Conservation (phyloP, 2,113 vertebrate species). For the Ceyx cyanopectus region DNA sequence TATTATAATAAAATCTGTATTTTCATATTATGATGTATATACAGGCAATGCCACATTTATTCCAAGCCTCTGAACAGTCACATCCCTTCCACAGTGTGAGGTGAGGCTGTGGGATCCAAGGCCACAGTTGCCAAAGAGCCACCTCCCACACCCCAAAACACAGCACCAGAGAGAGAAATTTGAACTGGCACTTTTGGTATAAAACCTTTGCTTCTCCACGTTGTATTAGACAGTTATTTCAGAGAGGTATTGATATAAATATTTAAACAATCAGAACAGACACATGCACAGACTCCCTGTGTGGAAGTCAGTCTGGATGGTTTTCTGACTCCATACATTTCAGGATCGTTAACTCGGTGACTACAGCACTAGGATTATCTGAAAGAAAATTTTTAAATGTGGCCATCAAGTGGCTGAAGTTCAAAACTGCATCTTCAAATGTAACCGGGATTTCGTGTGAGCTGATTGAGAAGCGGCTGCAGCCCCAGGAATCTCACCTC, state of each 20-base stretch:
- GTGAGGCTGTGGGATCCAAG: background rate
- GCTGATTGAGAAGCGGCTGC: background rate
- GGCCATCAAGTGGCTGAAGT: conserved; percentile 60
- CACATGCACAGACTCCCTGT: background rate
- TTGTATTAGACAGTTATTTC: background rate
- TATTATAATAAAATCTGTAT: background rate
- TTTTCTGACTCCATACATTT: background rate
- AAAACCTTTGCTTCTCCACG: background rate
- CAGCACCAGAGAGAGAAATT: background rate
- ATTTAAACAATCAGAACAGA: background rate
- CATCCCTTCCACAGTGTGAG: rapidly evolving
- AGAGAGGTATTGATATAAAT: background rate
- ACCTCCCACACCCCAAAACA: background rate
- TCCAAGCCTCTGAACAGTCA: background rate
- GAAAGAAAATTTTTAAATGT: conserved; percentile 26
- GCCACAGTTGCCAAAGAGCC: background rate
- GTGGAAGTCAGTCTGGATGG: background rate
- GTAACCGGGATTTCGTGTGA: background rate
- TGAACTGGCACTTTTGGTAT: background rate
- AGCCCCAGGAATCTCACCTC: background rate
- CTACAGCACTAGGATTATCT: background rate
- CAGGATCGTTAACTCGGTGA: background rate
- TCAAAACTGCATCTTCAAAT: conserved; percentile 38
- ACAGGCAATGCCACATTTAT: background rate
- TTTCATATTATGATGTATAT: background rate